These are phyloP conservation scores for Anoplopoma fimbria DNA, from an alignment of 2,113 vertebrate species.

Conservation along the genomic window DNA sequence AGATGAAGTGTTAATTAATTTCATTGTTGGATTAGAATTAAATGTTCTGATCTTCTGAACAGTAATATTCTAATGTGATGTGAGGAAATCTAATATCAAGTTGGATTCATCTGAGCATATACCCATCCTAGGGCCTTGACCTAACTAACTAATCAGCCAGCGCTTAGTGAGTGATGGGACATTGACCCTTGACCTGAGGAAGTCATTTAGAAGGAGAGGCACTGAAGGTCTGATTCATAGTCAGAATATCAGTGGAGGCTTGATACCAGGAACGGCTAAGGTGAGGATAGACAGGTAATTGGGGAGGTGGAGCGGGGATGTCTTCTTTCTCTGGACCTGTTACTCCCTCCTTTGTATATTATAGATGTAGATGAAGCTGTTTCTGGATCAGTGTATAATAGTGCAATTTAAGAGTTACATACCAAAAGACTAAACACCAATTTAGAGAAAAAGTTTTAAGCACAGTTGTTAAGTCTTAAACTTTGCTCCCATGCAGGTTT, in stretches of 20 bases:
- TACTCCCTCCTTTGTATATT: constrained; percentile 18
- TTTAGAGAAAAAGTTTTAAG: background rate
- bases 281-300: constrained; percentile 75
- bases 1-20: background rate
- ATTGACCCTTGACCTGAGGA: constrained; percentile 84
- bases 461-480: background rate
- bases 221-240: constrained; percentile 78
- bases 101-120: constrained; percentile 49
- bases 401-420: background rate
- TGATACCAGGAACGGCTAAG: constrained; percentile 56
- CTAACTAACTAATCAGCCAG: constrained; percentile 52
- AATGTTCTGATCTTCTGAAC: background rate
- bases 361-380: background rate
- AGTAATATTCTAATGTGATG: background rate
- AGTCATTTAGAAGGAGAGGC: constrained; percentile 80
- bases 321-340: constrained; percentile 37
- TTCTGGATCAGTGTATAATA: constrained; percentile 9
- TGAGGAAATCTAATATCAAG: constrained; percentile 31
- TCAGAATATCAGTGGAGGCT: constrained; percentile 67
- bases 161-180: constrained; percentile 72
- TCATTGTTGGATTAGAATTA: background rate
- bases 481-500: background rate
- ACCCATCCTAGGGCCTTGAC: constrained; percentile 51
- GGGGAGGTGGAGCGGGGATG: constrained; percentile 47
- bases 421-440: background rate